Percentiles rank a stretch among this genome's conserved stretches.
These are phyloP conservation scores for Zygogramma bicolorata DNA, from an alignment of 2,888 invertebrate species.

Conservation along the genomic window DNA sequence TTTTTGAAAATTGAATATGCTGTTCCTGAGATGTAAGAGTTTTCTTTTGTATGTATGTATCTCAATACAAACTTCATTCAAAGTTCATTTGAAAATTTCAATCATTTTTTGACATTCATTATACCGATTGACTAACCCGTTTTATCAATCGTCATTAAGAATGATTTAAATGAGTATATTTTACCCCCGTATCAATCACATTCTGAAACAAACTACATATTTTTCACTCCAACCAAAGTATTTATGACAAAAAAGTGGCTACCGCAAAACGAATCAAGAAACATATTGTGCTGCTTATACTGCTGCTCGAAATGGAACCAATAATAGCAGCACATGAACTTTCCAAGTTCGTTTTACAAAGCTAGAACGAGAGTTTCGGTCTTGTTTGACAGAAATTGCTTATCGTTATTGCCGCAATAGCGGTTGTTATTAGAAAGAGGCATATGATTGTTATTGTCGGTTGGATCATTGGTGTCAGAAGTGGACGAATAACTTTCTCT, in stretches of 20 bases:
- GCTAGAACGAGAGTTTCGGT: conserved; percentile 26
- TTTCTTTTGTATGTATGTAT: too few species aligned
- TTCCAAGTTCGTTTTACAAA: conserved; percentile 28
- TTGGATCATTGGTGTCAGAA: background rate
- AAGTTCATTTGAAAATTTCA: too few species aligned
- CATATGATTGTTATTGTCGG: conserved; percentile 13
- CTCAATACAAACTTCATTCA: too few species aligned
- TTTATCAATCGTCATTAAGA: too few species aligned
- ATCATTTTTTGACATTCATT: too few species aligned
- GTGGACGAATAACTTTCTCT: background rate
- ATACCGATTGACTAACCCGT: too few species aligned
- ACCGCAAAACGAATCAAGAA: conserved; percentile 17
- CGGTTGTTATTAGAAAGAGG: conserved; percentile 23
- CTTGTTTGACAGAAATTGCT: conserved; percentile 33
- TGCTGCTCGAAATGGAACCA: conserved; percentile 31
- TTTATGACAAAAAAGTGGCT: background rate
- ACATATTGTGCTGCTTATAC: conserved; percentile 14
- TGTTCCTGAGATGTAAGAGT: too few species aligned
- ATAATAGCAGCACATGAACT: conserved; percentile 35
- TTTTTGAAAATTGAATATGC: too few species aligned
- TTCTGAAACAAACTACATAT: background rate
- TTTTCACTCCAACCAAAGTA: background rate
- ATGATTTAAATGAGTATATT: too few species aligned
- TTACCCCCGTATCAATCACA: background rate
- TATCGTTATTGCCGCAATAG: conserved; percentile 24